Conservation (phyloP, 2,888 invertebrate genomes). For the Cantharis rufa region DNA sequence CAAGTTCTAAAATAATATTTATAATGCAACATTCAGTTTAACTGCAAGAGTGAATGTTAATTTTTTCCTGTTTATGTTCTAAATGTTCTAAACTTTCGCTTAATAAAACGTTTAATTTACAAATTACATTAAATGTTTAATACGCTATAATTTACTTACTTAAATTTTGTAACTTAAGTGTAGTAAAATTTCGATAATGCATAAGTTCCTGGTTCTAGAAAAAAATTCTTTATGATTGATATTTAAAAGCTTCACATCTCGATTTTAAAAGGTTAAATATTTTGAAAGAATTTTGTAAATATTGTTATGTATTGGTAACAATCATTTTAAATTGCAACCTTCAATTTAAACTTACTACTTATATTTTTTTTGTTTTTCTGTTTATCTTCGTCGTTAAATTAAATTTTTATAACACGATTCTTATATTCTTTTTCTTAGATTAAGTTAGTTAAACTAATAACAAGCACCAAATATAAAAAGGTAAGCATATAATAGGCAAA, state of each 20-base stretch:
- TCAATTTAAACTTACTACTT: not conserved
- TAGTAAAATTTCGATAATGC: not conserved
- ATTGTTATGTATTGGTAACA: not conserved
- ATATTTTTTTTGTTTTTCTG: too few relatives aligned
- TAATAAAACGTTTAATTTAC: not conserved
- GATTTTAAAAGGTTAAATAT: not conserved
- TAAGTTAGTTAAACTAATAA: not conserved
- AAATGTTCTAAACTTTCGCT: not conserved
- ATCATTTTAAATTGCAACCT: not conserved
- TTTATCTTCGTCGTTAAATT: too few relatives aligned
- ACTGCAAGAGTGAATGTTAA: slow-evolving; percentile 3
- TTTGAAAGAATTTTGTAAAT: not conserved
- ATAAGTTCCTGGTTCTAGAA: not conserved
- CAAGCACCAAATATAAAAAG: not conserved
- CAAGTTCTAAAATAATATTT: not conserved
- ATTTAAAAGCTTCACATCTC: not conserved
- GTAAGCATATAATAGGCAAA: too few relatives aligned
- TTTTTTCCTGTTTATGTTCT: slow-evolving; percentile 1
- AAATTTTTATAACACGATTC: too few relatives aligned
- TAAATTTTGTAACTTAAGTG: not conserved
- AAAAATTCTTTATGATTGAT: not conserved
- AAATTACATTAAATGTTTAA: not conserved
- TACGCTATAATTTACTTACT: not conserved
- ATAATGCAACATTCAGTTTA: not conserved
- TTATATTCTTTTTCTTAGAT: not conserved